Percentiles rank a stretch among this genome's conserved stretches.
These are phyloP conservation scores for Tuta absoluta DNA, from an alignment of 2,888 invertebrate genomes.

Conservation along the genomic window DNA sequence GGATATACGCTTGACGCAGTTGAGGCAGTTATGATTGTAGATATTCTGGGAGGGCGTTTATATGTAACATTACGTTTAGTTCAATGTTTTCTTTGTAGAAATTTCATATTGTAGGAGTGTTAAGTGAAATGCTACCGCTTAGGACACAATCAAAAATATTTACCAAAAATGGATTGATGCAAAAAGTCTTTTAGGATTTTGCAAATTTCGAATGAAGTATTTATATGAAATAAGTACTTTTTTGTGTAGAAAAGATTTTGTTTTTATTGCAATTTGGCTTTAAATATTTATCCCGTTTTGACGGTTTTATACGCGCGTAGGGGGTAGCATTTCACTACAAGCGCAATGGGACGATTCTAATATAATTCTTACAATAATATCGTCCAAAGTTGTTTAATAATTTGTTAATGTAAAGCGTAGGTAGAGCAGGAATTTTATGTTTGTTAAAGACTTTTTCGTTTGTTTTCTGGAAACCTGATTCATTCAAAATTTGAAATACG, in stretches of 20 bases:
- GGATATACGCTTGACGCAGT: too few species aligned
- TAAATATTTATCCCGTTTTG: constrained; percentile 33
- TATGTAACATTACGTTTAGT: constrained; percentile 74
- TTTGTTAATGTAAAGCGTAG: constrained; percentile 74
- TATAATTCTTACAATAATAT: constrained; percentile 81
- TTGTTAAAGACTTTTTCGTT: constrained; percentile 71
- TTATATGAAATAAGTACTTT: constrained; percentile 30
- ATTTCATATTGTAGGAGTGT: constrained; percentile 69
- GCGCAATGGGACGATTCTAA: constrained; percentile 75
- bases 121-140: constrained; percentile 68
- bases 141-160: constrained; percentile 39
- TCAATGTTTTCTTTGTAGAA: constrained; percentile 75
- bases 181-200: constrained; percentile 29
- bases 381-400: constrained; percentile 76
- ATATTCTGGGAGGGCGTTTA: constrained; percentile 58
- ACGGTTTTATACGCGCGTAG: constrained; percentile 36
- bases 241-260: constrained; percentile 24
- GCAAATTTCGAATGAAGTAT: constrained; percentile 20
- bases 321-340: constrained; percentile 65
- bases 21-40: constrained; percentile 53
- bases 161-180: constrained; percentile 45
- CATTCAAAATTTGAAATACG: constrained; percentile 56
- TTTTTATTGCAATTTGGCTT: constrained; percentile 25
- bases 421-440: constrained; percentile 66
- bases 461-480: constrained; percentile 62